Percentiles rank a stretch among this genome's conserved stretches.
Conservation (phyloP, 2,888 invertebrate genomes). For the Tinea semifulvella region DNA sequence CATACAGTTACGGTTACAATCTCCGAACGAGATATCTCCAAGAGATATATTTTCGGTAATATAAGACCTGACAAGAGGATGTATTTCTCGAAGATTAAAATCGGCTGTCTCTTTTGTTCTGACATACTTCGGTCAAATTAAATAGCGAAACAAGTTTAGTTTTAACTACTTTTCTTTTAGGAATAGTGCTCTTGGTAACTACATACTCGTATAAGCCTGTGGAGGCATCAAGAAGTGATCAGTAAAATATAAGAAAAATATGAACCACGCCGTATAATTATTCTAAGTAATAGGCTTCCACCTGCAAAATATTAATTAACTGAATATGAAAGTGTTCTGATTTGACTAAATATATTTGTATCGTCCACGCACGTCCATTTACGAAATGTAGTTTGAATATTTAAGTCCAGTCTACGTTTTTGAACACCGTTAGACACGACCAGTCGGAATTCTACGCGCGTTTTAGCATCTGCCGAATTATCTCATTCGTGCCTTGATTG, state of each 20-base stretch:
- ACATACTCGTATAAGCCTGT: too few relatives aligned
- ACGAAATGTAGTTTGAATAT: conserved; percentile 46
- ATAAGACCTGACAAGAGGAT: conserved; percentile 7
- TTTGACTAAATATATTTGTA: neutral
- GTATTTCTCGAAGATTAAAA: conserved; percentile 7
- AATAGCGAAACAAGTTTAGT: too few relatives aligned
- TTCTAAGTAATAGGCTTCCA: too few relatives aligned
- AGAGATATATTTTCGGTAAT: conserved; percentile 6
- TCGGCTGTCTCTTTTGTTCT: conserved; percentile 10
- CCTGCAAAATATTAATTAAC: neutral
- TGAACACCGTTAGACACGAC: conserved; percentile 42
- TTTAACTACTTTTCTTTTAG: too few relatives aligned
- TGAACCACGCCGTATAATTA: too few relatives aligned
- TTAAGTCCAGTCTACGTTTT: conserved; percentile 52
- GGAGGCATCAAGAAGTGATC: too few relatives aligned
- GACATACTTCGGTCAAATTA: conserved; percentile 2
- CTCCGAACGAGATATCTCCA: conserved; percentile 4
- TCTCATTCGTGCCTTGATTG: conserved; percentile 27
- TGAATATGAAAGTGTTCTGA: conserved; percentile 5
- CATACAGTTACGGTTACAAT: conserved; percentile 10
- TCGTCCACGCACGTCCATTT: conserved; percentile 29
- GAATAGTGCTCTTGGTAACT: too few relatives aligned
- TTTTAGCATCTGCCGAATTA: conserved; percentile 36
- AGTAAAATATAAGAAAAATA: too few relatives aligned
- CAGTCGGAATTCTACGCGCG: conserved; percentile 42